These are phyloP conservation scores for Aethes cnicana DNA, from an alignment of 2,888 invertebrate genomes.

Conservation along the genomic window DNA sequence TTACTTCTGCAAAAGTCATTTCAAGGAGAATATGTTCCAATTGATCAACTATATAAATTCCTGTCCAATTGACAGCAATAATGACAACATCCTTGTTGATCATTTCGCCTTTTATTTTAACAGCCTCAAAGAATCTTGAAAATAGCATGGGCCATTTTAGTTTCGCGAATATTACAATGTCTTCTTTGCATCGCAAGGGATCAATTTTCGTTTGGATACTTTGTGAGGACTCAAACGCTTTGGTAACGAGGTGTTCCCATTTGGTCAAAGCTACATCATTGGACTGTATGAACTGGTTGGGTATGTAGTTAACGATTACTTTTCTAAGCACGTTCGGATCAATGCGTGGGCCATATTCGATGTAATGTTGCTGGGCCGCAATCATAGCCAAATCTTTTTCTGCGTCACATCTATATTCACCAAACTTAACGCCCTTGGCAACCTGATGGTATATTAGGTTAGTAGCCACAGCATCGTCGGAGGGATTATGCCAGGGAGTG, in stretches of 20 bases:
- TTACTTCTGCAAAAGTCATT: slow-evolving; percentile 92
- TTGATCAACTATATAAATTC: slow-evolving; percentile 95
- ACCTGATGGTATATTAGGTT: slow-evolving; percentile 95
- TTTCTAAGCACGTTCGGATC: slow-evolving; percentile 86
- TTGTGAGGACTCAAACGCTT: slow-evolving; percentile 87
- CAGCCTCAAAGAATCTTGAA: slow-evolving; percentile 95
- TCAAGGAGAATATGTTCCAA: slow-evolving; percentile 95
- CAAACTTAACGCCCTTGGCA: slow-evolving; percentile 93
- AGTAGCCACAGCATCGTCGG: slow-evolving; percentile 90
- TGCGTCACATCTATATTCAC: slow-evolving; percentile 92
- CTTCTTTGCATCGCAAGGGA: slow-evolving; percentile 89
- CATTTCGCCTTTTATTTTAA: slow-evolving; percentile 87
- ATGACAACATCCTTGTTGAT: slow-evolving; percentile 89
- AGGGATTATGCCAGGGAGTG: slow-evolving; percentile 95
- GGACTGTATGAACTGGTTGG: slow-evolving; percentile 86
- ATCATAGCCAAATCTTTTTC: slow-evolving; percentile 94
- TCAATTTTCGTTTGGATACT: slow-evolving; percentile 87
- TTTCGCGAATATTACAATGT: slow-evolving; percentile 95
- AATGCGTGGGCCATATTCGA: slow-evolving; percentile 88
- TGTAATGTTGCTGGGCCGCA: slow-evolving; percentile 94
- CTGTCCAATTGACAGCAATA: slow-evolving; percentile 96
- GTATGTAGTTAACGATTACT: slow-evolving; percentile 90
- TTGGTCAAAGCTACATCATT: slow-evolving; percentile 84
- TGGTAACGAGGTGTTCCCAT: slow-evolving; percentile 88
- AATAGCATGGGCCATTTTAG: slow-evolving; percentile 97